Base-by-base conservation (phyloP, 1,140 invertebrate species). In the Tribolium madens region DNA sequence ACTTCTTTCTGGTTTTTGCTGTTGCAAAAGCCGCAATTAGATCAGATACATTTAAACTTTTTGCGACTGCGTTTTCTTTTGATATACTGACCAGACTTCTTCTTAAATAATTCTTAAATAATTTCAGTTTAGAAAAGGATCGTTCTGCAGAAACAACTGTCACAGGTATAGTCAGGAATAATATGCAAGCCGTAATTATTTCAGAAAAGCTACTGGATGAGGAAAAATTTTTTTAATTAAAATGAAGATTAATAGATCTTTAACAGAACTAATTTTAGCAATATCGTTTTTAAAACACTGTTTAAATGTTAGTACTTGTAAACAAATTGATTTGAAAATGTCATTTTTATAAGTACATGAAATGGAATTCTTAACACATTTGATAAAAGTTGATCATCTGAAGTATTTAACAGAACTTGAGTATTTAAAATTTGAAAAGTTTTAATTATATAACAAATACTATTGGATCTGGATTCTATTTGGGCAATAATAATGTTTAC, bases 51-150 rank as follows among this genome's bases (percentile, higher is more conserved):
- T 79, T 79, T 26, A 80, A 76, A 75, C 78, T 80, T 78, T 33
- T 60, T 47, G 78, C 71, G 47, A 76, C 60, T 21, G 33, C 69
- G 73, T 74, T 42, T 75, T 80, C 77, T 18, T 76, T 80, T 13
- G 72, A 79, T 10, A 80, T 57, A 73, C 79, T 79, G 68, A 77
- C 73, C 46, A 77, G 74, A 78, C 80, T 80, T 42, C 77, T 83
- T 79, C 80, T 78, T 17, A 82, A 79, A 83, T 83, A 83, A 42
- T 76, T 83, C 83, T 85, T 85, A 52, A 82, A 83, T 42, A 84
- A 79, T 77, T 84, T 84, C 17, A 79, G 18, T 76, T 80, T 77
- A 48, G 73, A 78, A 72, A 81, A 80, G 52, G 60, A 80, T 74
- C 76, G 47, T 52, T 80, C 76, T 12, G 73, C 78, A 72, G 21